A percentile compares a stretch with the other conserved stretches of the same genome.
Evolutionary conservation across 2,113 vertebrate species (phyloP).

Genomic region (human): GRCh38 chr7:104537501-104538000

Average conservation of each 20-base stretch:
- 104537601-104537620: not conserved
- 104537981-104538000: not conserved
- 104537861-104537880: not conserved
- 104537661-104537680: not conserved
- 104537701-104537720: not conserved
- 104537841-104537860: not conserved
- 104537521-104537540: not conserved
- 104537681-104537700: not conserved
- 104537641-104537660: not conserved
- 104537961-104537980: not conserved
- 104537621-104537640: not conserved
- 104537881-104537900: not conserved
- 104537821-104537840: not conserved
- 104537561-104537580: not conserved
- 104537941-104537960: not conserved
- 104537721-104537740: not conserved
- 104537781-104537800: not conserved
- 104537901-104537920: not conserved
- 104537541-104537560: not conserved
- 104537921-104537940: not conserved
- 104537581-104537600: not conserved
- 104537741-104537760: not conserved
- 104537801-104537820: not conserved
- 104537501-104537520: not conserved
- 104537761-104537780: not conserved